These are phyloP conservation scores for Cricetomys ansorgei DNA, from an alignment of 2,113 vertebrate species.

Conservation along the genomic window DNA sequence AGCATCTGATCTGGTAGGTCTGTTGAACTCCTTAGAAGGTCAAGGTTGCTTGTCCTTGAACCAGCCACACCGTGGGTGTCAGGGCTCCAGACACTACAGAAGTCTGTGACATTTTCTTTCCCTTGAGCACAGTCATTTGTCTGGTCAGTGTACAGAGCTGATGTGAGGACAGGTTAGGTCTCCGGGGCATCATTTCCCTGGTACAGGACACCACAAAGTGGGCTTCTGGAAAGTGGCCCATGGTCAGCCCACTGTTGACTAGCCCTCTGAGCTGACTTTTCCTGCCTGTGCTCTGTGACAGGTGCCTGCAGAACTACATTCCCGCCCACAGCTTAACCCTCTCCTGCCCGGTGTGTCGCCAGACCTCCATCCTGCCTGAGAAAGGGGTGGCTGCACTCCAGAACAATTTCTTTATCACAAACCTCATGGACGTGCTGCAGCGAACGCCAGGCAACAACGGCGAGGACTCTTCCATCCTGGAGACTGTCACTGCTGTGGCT, in stretches of 20 bases:
- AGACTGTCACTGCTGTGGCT: conserved; percentile 92
- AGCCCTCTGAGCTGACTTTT: neutral
- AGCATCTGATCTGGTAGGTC: neutral
- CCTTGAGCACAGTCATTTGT: neutral
- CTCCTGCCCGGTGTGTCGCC: conserved; percentile 97
- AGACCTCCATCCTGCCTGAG: conserved; percentile 99
- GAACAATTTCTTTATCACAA: conserved; percentile 99
- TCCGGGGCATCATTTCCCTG: neutral
- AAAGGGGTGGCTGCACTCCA: conserved; percentile 98
- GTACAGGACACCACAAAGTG: neutral
- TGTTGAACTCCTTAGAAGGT: neutral
- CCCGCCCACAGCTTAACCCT: conserved; percentile 96
- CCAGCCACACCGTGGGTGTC: neutral
- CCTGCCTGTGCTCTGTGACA: conserved; percentile 77
- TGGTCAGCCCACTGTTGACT: rapidly evolving
- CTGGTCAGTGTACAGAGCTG: no score
- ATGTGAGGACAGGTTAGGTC: neutral
- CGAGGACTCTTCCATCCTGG: conserved; percentile 92
- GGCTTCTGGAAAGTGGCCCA: neutral
- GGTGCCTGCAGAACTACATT: conserved; percentile 99
- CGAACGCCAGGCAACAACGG: conserved; percentile 90
- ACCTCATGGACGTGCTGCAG: conserved; percentile 99
- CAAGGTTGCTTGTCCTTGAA: neutral
- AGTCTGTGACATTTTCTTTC: neutral
- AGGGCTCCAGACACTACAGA: neutral